Evolutionary conservation across 2,113 vertebrate species (phyloP), one percentile per base, ranked within the genome.

Genomic region (Pedionomus torquatus): DNA sequence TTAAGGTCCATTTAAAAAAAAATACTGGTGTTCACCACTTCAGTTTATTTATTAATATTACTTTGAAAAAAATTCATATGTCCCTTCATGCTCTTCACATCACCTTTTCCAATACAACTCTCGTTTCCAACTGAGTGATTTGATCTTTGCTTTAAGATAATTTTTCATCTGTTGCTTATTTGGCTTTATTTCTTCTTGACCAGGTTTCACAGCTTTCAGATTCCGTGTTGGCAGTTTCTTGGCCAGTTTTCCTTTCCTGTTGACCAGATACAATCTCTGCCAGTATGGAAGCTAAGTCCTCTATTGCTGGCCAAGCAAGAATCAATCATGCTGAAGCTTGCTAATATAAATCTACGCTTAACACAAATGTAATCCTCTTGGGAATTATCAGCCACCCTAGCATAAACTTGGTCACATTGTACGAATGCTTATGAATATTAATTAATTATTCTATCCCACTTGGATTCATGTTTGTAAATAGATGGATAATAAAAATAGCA

Each of bases 161-260:
- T 95, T 92, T 95, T 90, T 97, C 89, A 92, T 96, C 91, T 97
- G 91, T 96, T 97, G 95, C 92, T 95, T 97, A 94, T 86, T 93
- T 97, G 95, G 90, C 95, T 95, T 96, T 94, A 61, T 92, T 97
- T 97, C 64, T 96, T 91, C 92, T 95, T 97, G 96, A 92, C 92
- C 95, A 95, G 86, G 89, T 96, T 96, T 97, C 80, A 87, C 95
- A 97, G 94, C 82, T 95, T 95, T 92, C 95, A 93, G 82, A 94
- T 90, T 89, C 74, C 85, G 90, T 95, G 96, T 95, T 97, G 96
- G 88, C 94, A 95, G 91, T 95, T 97, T 96, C 92, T 97, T 97
- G 95, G 96, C 90, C 82, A 83, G 89, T 90, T 90, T 97, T 96
- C 81, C 94, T 26, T 95, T 96, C 95, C 91, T 51, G 81, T 95